Percentiles rank a stretch among this genome's conserved stretches.
These are phyloP conservation scores for Lycaena phlaeas DNA, from an alignment of 2,888 invertebrate genomes.

Conservation along the genomic window DNA sequence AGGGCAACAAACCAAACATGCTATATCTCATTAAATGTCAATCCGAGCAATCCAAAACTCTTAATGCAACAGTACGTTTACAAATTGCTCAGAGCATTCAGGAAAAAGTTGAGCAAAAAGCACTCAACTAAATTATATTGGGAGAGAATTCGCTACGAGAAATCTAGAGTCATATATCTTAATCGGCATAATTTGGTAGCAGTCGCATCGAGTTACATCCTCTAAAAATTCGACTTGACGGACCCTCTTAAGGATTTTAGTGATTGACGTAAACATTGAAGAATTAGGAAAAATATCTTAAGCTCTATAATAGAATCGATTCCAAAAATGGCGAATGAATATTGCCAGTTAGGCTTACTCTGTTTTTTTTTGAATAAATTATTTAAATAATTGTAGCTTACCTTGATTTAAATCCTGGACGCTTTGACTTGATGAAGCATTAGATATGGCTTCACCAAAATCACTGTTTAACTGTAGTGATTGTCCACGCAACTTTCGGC, in stretches of 20 bases:
- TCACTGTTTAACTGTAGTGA: conserved; percentile 73
- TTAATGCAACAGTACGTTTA: conserved; percentile 62
- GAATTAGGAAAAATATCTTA: no score
- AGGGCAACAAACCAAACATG: conserved; percentile 12
- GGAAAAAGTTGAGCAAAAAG: conserved; percentile 62
- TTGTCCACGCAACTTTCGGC: conserved; percentile 80
- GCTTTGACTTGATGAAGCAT: conserved; percentile 87
- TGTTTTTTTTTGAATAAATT: no score
- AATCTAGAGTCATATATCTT: conserved; percentile 63
- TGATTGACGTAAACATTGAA: conserved; percentile 47
- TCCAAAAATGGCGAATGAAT: no score
- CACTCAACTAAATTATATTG: conserved; percentile 70
- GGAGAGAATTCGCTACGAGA: conserved; percentile 44
- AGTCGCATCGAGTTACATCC: conserved; percentile 51
- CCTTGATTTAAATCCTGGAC: conserved; percentile 82
- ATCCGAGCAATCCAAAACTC: conserved; percentile 41
- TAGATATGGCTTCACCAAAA: conserved; percentile 81
- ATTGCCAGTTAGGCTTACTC: no score
- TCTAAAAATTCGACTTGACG: conserved; percentile 46
- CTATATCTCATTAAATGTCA: conserved; percentile 31
- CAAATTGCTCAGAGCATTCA: conserved; percentile 61
- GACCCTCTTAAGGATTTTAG: conserved; percentile 40
- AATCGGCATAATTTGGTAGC: conserved; percentile 63
- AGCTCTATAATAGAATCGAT: no score
- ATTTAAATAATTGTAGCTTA: conserved; percentile 31